phyloP scores from a whole-genome alignment of 2,113 vertebrate genomes.

The Tangachromis dhanisi region DNA sequence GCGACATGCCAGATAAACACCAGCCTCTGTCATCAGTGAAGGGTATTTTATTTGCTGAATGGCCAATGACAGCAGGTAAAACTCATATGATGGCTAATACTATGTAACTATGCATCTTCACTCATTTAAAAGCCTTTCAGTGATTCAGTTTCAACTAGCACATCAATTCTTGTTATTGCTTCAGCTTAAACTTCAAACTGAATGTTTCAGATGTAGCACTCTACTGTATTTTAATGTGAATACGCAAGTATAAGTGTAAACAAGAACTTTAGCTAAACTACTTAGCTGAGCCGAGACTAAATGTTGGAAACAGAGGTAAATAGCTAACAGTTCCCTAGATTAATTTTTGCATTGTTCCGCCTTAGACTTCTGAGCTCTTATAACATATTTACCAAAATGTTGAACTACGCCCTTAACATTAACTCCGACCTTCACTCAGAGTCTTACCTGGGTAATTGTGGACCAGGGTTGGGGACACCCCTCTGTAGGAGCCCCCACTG shows the following conservation, averaged over 20 bases:
- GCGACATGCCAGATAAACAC: background rate
- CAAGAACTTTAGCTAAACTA: background rate
- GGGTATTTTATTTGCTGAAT: background rate
- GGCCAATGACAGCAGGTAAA: background rate
- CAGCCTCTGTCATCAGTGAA: background rate
- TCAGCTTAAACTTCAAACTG: background rate
- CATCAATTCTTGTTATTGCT: background rate
- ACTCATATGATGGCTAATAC: background rate
- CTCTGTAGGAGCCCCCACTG: conserved; percentile 84
- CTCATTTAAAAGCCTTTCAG: background rate
- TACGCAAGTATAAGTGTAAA: background rate
- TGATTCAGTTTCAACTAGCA: background rate
- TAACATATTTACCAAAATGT: background rate
- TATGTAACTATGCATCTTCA: background rate
- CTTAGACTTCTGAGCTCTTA: background rate
- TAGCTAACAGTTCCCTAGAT: background rate
- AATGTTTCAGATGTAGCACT: background rate
- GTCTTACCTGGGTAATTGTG: conserved; percentile 92
- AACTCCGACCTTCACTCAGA: background rate
- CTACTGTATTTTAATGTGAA: accelerated
- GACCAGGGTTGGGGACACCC: conserved; percentile 91
- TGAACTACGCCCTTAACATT: background rate
- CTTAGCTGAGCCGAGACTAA: background rate
- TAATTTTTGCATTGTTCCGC: accelerated
- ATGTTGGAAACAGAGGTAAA: background rate